Evolutionary conservation across 2,888 invertebrate species (phyloP).

Genomic region (Dermolepida albohirtum): DNA sequence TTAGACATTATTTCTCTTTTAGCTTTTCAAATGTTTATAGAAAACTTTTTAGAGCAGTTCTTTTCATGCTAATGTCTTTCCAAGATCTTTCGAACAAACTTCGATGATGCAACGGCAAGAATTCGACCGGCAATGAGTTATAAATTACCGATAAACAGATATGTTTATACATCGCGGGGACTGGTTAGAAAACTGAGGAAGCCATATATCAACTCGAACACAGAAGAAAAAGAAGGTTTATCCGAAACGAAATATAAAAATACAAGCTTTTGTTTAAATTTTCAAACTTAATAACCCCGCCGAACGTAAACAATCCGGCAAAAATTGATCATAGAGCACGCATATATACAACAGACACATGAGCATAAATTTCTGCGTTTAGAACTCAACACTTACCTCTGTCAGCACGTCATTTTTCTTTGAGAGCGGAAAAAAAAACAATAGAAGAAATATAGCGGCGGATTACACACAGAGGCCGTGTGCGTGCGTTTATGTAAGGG

Average conservation of each 20-base stretch:
- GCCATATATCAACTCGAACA: slow-evolving; percentile 43
- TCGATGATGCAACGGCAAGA: slow-evolving; percentile 31
- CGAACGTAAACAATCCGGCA: slow-evolving; percentile 37
- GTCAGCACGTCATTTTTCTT: slow-evolving; percentile 42
- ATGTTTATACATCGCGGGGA: slow-evolving; percentile 31
- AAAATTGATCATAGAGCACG: slow-evolving; percentile 39
- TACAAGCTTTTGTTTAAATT: slow-evolving; percentile 39
- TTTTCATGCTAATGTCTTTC: too few relatives aligned
- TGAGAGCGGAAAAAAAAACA: slow-evolving; percentile 40
- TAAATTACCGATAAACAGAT: slow-evolving; percentile 41
- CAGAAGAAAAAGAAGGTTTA: slow-evolving; percentile 32
- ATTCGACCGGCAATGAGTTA: slow-evolving; percentile 38
- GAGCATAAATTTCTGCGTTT: slow-evolving; percentile 39
- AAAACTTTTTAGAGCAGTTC: too few relatives aligned
- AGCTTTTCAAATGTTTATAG: too few relatives aligned
- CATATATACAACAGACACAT: slow-evolving; percentile 18
- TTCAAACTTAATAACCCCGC: slow-evolving; percentile 43
- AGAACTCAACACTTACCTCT: slow-evolving; percentile 42
- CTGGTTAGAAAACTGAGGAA: slow-evolving; percentile 42
- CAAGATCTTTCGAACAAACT: slow-evolving; percentile 12
- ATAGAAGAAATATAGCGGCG: slow-evolving; percentile 40
- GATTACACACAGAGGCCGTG: slow-evolving; percentile 12
- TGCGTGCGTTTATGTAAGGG: slow-evolving; percentile 17
- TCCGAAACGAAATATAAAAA: slow-evolving; percentile 37
- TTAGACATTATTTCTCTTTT: too few relatives aligned